Evolutionary conservation across 2,113 vertebrate genomes (phyloP).

Genomic region (Phrynosoma platyrhinos): DNA sequence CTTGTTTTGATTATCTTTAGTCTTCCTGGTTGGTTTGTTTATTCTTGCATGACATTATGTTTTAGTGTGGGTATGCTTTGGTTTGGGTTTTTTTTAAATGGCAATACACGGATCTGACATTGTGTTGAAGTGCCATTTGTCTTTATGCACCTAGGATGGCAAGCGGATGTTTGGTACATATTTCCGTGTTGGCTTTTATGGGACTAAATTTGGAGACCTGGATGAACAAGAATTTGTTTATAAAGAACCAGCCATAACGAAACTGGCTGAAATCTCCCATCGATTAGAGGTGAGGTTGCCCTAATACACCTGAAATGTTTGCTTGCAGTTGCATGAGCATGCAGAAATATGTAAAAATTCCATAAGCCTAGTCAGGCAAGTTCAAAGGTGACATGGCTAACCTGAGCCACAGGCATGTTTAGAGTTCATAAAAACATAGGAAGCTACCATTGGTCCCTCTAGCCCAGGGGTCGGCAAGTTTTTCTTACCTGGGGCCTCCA

Average conservation of each 20-base stretch:
- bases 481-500: too few relatives aligned
- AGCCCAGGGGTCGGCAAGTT: too few relatives aligned
- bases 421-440: background rate
- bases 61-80: conserved; percentile 26
- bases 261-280: conserved; percentile 97
- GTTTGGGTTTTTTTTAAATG: background rate
- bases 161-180: conserved; percentile 99
- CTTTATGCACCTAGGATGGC: conserved; percentile 85
- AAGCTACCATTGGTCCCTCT: background rate
- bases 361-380: background rate
- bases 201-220: conserved; percentile 95
- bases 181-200: conserved; percentile 97
- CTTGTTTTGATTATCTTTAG: conserved; percentile 47
- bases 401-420: background rate
- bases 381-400: background rate
- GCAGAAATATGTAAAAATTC: background rate
- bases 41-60: conserved; percentile 41
- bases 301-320: background rate
- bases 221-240: conserved; percentile 99
- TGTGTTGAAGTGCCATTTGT: conserved; percentile 61
- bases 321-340: background rate
- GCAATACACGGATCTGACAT: background rate
- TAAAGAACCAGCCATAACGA: conserved; percentile 98
- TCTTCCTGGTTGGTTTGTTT: conserved; percentile 3
- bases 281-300: conserved; percentile 88